phyloP scores from a whole-genome alignment of 2,888 invertebrate species.

The Lepidonotus clava region DNA sequence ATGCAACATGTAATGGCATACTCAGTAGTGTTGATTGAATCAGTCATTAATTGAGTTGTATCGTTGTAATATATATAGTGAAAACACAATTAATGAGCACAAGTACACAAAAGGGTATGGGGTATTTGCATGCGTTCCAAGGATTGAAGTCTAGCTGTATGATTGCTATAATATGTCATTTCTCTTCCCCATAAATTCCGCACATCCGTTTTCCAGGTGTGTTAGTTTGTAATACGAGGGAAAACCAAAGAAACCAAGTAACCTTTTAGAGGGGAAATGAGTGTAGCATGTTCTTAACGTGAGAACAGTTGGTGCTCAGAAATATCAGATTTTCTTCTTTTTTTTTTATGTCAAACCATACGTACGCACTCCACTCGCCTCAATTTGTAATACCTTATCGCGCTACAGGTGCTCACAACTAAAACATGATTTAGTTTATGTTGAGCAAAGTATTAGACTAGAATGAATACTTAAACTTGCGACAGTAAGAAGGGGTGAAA shows the following conservation, averaged over 20 bases:
- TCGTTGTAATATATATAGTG: slow-evolving; percentile 8
- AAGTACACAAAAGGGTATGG: neutral
- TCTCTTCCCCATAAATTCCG: neutral
- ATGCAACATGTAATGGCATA: slow-evolving; percentile 18
- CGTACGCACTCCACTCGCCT: neutral
- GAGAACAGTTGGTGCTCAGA: slow-evolving; percentile 23
- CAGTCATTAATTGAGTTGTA: slow-evolving; percentile 33
- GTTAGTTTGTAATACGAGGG: neutral
- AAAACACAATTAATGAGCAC: neutral
- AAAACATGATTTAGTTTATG: too few species aligned
- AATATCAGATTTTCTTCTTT: neutral
- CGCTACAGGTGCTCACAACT: slow-evolving; percentile 3
- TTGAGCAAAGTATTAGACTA: too few species aligned
- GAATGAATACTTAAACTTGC: too few species aligned
- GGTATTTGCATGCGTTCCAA: neutral
- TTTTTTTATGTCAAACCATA: neutral
- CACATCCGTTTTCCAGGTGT: neutral
- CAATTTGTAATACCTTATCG: neutral
- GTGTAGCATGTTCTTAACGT: slow-evolving; percentile 28
- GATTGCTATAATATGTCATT: neutral
- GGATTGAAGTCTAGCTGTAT: slow-evolving; percentile 11
- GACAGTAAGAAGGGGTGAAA: too few species aligned
- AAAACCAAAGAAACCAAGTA: slow-evolving; percentile 29
- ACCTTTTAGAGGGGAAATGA: neutral
- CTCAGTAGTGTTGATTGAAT: slow-evolving; percentile 34